Conservation (phyloP, 2,888 invertebrate species). For the Druceiella hillmani region DNA sequence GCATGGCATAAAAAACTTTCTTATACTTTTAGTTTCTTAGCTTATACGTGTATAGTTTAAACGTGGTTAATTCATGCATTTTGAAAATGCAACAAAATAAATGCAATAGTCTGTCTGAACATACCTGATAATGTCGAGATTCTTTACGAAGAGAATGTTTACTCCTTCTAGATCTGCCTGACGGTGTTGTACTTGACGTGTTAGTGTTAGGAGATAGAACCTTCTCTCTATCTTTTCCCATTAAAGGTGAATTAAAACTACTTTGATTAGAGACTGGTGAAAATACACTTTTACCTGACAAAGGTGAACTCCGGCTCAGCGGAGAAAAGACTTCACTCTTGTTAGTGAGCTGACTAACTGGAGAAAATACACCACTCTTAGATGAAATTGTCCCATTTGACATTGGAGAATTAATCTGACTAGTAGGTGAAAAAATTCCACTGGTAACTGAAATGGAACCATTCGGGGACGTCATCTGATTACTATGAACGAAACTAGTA, state of each 20-base stretch:
- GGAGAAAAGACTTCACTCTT: slow-evolving; percentile 49
- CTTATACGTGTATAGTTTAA: too few relatives aligned
- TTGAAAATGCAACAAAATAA: too few relatives aligned
- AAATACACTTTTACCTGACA: slow-evolving; percentile 44
- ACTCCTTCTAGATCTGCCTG: slow-evolving; percentile 52
- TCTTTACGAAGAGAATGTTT: slow-evolving; percentile 58
- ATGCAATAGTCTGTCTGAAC: too few relatives aligned
- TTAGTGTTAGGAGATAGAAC: slow-evolving; percentile 44
- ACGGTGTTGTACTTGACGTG: slow-evolving; percentile 50
- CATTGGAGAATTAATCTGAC: slow-evolving; percentile 50
- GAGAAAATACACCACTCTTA: slow-evolving; percentile 49
- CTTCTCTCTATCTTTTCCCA: slow-evolving; percentile 42
- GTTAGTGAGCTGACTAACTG: slow-evolving; percentile 44
- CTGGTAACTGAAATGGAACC: slow-evolving; percentile 50
- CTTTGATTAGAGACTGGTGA: slow-evolving; percentile 44
- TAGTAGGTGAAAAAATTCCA: slow-evolving; percentile 50
- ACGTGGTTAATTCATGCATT: too few relatives aligned
- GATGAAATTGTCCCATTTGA: slow-evolving; percentile 50
- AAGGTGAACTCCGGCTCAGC: slow-evolving; percentile 43
- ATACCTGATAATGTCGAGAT: slow-evolving; percentile 68
- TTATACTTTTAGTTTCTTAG: too few relatives aligned
- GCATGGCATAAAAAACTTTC: too few relatives aligned
- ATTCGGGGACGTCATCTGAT: slow-evolving; percentile 46
- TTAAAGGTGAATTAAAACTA: slow-evolving; percentile 33
- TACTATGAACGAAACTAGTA: slow-evolving; percentile 35